These are phyloP conservation scores for Cephus spinipes DNA, from an alignment of 2,888 invertebrate species.

Conservation along the genomic window DNA sequence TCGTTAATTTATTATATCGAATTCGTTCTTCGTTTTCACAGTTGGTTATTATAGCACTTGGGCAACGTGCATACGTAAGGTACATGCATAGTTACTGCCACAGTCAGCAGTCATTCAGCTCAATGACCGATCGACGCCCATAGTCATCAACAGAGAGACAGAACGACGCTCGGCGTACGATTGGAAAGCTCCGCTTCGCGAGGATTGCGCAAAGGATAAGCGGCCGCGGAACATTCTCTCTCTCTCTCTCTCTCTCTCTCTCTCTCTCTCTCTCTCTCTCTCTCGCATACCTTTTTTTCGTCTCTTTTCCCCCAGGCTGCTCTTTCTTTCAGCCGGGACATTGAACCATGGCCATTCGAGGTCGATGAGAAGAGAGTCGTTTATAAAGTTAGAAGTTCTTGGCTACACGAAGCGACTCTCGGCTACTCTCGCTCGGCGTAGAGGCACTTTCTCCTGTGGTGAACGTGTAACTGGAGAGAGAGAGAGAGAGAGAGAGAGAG, in stretches of 20 bases:
- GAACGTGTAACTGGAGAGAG: background rate
- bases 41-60: background rate
- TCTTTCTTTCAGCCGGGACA: conserved; percentile 37
- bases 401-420: conserved; percentile 29
- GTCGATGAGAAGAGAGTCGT: conserved; percentile 53
- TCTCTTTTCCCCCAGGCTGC: conserved; percentile 10
- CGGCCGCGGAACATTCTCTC: background rate
- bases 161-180: background rate
- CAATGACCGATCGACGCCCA: background rate
- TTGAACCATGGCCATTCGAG: conserved; percentile 53
- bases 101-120: background rate
- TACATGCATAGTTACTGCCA: background rate
- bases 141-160: background rate
- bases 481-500: background rate
- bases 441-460: conserved; percentile 17
- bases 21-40: background rate
- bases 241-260: conserved; percentile 17
- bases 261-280: conserved; percentile 1
- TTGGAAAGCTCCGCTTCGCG: background rate
- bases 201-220: background rate
- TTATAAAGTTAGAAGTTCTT: conserved; percentile 52
- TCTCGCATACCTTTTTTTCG: background rate
- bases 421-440: conserved; percentile 43
- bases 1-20: background rate
- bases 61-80: background rate